These are phyloP conservation scores for Odontomyia ornata DNA, from an alignment of 2,888 invertebrate species.

Conservation along the genomic window DNA sequence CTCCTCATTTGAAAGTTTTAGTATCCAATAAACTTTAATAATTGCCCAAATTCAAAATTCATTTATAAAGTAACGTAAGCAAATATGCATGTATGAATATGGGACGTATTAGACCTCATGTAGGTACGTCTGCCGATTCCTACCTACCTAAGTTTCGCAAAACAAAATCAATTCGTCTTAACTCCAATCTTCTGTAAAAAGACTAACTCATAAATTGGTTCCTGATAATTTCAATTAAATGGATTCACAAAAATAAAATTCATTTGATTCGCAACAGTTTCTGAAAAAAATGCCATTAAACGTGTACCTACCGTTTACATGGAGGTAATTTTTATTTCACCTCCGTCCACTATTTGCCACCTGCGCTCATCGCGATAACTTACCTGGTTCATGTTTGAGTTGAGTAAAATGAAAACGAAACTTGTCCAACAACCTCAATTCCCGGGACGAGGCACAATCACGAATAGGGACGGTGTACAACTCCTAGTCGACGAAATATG, in stretches of 20 bases:
- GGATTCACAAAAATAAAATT: slow-evolving; percentile 25
- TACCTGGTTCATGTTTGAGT: background rate
- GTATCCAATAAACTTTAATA: too few relatives aligned
- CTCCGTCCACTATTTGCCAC: slow-evolving; percentile 21
- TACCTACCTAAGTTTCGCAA: too few relatives aligned
- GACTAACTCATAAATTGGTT: background rate
- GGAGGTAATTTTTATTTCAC: slow-evolving; percentile 29
- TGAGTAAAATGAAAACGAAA: slow-evolving; percentile 28
- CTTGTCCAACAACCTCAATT: background rate
- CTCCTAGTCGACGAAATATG: slow-evolving; percentile 5
- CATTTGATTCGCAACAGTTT: slow-evolving; percentile 10
- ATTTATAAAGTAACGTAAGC: too few relatives aligned
- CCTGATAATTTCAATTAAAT: slow-evolving; percentile 33
- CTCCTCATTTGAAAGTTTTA: too few relatives aligned
- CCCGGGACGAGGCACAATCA: background rate
- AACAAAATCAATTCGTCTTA: too few relatives aligned
- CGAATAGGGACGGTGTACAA: background rate
- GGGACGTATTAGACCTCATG: too few relatives aligned
- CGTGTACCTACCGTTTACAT: slow-evolving; percentile 7
- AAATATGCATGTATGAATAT: too few relatives aligned
- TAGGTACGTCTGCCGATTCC: too few relatives aligned
- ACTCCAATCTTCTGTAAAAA: background rate
- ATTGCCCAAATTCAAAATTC: too few relatives aligned
- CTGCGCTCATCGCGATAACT: slow-evolving; percentile 30
- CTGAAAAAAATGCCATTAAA: slow-evolving; percentile 12